phyloP scores from a whole-genome alignment of 2,888 invertebrate genomes.

The Aleiodes testaceus region DNA sequence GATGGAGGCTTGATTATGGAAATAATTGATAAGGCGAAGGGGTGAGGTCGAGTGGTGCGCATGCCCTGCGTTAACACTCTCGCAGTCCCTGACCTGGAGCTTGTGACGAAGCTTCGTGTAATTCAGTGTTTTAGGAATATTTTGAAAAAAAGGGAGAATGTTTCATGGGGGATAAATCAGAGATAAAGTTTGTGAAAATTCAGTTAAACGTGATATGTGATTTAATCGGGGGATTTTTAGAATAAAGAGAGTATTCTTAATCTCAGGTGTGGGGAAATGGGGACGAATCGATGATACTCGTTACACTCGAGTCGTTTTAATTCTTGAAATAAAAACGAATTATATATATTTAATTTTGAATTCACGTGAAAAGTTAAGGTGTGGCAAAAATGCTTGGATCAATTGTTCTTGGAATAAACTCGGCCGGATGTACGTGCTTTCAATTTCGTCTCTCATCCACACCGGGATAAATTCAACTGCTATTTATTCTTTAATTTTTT shows the following conservation, averaged over 20 bases:
- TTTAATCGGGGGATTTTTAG: background rate
- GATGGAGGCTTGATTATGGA: background rate
- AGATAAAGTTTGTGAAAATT: background rate
- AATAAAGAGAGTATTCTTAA: background rate
- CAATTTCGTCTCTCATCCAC: slow-evolving; percentile 19
- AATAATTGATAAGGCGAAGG: slow-evolving; percentile 28
- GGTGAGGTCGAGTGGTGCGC: slow-evolving; percentile 35
- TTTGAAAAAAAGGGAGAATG: background rate
- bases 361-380: slow-evolving; percentile 11
- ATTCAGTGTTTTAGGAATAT: background rate
- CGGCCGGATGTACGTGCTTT: slow-evolving; percentile 31
- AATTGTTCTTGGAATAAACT: slow-evolving; percentile 33
- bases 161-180: background rate
- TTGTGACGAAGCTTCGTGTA: slow-evolving; percentile 27
- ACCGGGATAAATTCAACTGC: slow-evolving; percentile 16
- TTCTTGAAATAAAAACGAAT: background rate
- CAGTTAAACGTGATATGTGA: slow-evolving; percentile 11
- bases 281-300: slow-evolving; percentile 27
- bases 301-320: slow-evolving; percentile 10
- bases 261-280: slow-evolving; percentile 5
- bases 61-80: slow-evolving; percentile 26
- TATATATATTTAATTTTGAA: slow-evolving; percentile 10
- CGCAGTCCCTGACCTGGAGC: slow-evolving; percentile 43
- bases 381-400: slow-evolving; percentile 27
- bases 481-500: slow-evolving; percentile 9